phyloP scores from a whole-genome alignment of 2,113 vertebrate genomes.

The Phaethon lepturus region DNA sequence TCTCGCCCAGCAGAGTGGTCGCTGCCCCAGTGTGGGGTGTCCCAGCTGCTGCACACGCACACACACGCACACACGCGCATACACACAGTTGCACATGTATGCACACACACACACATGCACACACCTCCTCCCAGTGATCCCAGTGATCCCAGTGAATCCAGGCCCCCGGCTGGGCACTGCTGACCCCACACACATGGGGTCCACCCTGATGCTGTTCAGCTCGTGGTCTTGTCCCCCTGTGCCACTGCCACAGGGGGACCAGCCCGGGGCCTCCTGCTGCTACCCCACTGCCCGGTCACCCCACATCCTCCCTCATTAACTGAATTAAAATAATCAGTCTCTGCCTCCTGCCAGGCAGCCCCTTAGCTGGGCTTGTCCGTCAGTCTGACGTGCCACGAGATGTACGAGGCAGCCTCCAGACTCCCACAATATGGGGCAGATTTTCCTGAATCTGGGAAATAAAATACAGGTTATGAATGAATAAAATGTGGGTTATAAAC shows the following conservation, averaged over 20 bases:
- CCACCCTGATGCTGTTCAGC: neutral
- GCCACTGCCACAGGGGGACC: rapidly evolving
- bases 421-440: neutral
- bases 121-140: neutral
- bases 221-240: too few species aligned
- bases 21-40: neutral
- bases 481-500: neutral
- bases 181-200: neutral
- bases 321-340: neutral
- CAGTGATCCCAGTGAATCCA: neutral
- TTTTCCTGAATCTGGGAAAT: neutral
- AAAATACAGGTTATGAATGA: neutral
- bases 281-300: neutral
- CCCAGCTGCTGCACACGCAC: neutral
- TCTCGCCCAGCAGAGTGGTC: neutral
- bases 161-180: neutral
- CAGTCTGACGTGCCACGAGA: rapidly evolving
- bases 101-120: rapidly evolving
- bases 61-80: rapidly evolving
- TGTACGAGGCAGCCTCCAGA: neutral
- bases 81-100: neutral
- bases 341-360: neutral
- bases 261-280: neutral
- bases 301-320: neutral
- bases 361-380: neutral